Conservation (phyloP, 2,113 vertebrate species). For the Sialia sialis region DNA sequence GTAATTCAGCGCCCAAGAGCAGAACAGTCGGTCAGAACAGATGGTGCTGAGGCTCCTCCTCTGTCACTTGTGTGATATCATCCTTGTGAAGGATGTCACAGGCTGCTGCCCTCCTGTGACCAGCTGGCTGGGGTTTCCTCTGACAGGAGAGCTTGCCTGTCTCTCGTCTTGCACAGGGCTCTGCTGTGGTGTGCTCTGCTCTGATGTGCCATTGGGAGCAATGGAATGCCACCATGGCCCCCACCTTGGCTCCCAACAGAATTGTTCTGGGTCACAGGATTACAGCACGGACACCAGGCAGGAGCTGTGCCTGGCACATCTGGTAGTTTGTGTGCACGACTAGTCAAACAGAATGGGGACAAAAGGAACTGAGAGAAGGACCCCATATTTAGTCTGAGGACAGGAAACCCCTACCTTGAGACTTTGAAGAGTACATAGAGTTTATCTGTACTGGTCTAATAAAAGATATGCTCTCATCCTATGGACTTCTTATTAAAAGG, state of each 20-base stretch:
- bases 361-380: background rate
- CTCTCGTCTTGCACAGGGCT: fast-evolving
- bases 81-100: background rate
- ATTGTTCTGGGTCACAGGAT: background rate
- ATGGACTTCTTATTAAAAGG: background rate
- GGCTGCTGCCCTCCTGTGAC: background rate
- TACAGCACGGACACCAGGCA: background rate
- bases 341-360: background rate
- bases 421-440: background rate
- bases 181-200: background rate
- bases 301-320: background rate
- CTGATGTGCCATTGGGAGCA: background rate
- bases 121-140: background rate
- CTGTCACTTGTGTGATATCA: background rate
- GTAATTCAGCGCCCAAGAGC: background rate
- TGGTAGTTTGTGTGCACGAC: fast-evolving
- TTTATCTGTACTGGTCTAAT: background rate
- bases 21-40: background rate
- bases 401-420: background rate
- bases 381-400: background rate
- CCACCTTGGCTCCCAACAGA: background rate
- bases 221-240: background rate
- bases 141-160: background rate
- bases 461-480: background rate
- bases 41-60: background rate